Evolutionary conservation across 2,797 vertebrate genomes (phyloP).

Genomic region (Pipistrellus nathusii): DNA sequence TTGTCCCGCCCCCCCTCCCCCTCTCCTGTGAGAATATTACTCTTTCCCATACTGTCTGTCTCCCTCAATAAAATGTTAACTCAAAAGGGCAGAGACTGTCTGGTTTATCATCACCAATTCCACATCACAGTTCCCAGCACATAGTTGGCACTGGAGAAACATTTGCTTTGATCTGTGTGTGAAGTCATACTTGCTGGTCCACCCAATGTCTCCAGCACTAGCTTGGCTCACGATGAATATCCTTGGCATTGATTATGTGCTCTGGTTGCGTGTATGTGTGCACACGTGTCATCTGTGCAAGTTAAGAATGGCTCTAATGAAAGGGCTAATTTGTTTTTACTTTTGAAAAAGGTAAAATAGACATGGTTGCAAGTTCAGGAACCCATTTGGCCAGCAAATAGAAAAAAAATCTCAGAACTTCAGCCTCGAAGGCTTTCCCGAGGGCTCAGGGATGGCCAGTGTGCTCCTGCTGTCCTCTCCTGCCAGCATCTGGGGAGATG

Average conservation of each 20-base stretch:
- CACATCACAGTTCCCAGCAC: background rate
- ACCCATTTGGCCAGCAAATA: background rate
- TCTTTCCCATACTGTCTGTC: background rate
- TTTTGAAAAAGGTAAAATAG: slow-evolving; percentile 25
- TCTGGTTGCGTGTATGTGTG: background rate
- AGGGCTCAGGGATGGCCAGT: too few relatives aligned
- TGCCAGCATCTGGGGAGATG: background rate
- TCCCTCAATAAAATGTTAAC: background rate
- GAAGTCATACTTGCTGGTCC: background rate
- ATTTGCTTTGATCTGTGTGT: background rate
- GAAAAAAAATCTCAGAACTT: background rate
- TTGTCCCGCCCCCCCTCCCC: fast-evolving
- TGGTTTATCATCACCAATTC: background rate
- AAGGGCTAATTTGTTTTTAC: background rate
- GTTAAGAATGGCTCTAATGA: slow-evolving; percentile 5
- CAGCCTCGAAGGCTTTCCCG: background rate
- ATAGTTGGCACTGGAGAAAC: background rate
- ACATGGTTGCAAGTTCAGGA: background rate
- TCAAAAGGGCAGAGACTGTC: background rate
- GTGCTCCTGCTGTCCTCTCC: background rate
- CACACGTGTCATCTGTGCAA: background rate
- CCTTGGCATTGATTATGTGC: background rate
- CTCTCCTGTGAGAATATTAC: background rate
- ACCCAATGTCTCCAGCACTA: background rate
- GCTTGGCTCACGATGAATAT: background rate